These are phyloP conservation scores for Manacus vitellinus DNA, from an alignment of 2,113 vertebrate genomes.

Conservation along the genomic window DNA sequence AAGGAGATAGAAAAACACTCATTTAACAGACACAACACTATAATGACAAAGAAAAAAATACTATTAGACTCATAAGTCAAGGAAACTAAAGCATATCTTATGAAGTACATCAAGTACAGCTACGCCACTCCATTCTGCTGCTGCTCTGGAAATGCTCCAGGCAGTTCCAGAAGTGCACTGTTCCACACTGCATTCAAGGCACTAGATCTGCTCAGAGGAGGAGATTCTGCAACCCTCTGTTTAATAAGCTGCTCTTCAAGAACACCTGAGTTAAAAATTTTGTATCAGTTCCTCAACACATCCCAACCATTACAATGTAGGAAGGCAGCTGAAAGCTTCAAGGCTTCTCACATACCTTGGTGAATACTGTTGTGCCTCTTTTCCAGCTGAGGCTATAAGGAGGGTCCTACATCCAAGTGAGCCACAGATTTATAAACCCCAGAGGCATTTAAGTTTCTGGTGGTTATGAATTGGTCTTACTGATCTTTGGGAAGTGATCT, in stretches of 20 bases:
- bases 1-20: neutral
- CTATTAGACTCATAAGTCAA: neutral
- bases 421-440: neutral
- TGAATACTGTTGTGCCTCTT: neutral
- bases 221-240: rapidly evolving
- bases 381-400: neutral
- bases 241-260: neutral
- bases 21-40: neutral
- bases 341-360: neutral
- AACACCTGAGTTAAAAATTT: neutral
- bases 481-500: neutral
- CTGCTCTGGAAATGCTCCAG: neutral
- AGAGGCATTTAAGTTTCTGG: neutral
- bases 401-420: neutral
- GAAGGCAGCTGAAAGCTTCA: neutral
- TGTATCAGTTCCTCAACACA: neutral
- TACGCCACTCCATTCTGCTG: neutral
- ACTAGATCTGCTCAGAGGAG: neutral
- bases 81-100: neutral
- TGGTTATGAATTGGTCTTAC: neutral
- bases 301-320: rapidly evolving
- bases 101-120: neutral
- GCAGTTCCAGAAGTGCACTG: neutral
- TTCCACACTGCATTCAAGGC: neutral
- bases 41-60: neutral